Base-by-base conservation (phyloP, 2,797 vertebrate genomes). In the Parauchenoglanis ngamensis region DNA sequence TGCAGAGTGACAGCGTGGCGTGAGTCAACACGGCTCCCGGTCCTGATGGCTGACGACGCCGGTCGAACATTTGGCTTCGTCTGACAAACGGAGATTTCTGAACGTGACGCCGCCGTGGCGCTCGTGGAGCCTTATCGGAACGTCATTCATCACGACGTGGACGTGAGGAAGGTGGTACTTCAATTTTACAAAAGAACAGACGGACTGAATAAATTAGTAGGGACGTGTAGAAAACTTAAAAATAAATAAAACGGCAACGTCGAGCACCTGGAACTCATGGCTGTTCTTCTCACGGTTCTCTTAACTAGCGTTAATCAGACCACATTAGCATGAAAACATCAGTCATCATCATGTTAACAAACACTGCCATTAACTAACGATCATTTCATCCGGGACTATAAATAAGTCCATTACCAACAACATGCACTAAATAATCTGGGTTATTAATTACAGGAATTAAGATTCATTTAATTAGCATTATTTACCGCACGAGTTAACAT, bases 21-120 rank as follows among this genome's bases (percentile, higher is more conserved):
- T 88, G 87, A 91, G 88, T 89, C 90, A 89, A 28, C 52, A 49
- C 25, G 4, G 52, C 87, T 81, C 59, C 23, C 49, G 23, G 79
- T 70, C 54, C 68, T 57, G 77, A 80, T 49, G 63, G 68, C 35
- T 81, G 85, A 86, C 19, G 28, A 65, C 12, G 56, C 31, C 15
- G n/a, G 19, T 78, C 17, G 8, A 56, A 56, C 76, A 56, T 8
- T 4, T 11, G 52, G 52, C n/a, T 78, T 31, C 17, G 0, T 56
- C n/a, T 35, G 56, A 77, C 56, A 56, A 79, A 79, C 13, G 6
- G 31, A 79, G 78, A 44, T n/a, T 81, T 63, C 78, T 63, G 35
- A 2, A 81, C 6, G 31, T 15, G 7, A 2, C 19, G 2, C 31
- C n/a, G 15, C n/a, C 49, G 72, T 7, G 12, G 46, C 25, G 12